Conservation (phyloP, 2,888 invertebrate species). For the Scaptomyza caliginosa region DNA sequence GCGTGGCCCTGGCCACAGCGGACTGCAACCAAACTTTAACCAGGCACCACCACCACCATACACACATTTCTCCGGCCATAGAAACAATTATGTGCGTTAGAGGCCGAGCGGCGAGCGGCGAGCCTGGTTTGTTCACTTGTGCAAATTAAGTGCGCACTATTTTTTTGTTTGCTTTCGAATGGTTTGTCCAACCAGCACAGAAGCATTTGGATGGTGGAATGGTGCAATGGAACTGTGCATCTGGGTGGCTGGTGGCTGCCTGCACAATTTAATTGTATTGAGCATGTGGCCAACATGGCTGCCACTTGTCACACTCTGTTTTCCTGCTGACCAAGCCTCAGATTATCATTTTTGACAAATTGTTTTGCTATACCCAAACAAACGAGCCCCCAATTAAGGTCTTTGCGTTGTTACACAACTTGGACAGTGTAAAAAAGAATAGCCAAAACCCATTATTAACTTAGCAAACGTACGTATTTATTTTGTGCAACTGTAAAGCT, state of each 20-base stretch:
- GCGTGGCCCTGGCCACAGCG: background rate
- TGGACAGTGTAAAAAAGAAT: background rate
- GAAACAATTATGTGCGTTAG: slow-evolving; percentile 78
- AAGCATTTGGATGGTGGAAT: background rate
- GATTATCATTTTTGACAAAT: slow-evolving; percentile 78
- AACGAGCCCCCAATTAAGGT: background rate
- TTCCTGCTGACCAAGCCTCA: slow-evolving; percentile 47
- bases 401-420: background rate
- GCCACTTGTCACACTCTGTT: slow-evolving; percentile 38
- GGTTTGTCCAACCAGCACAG: background rate
- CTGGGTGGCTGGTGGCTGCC: background rate
- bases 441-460: background rate
- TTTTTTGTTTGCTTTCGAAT: slow-evolving; percentile 26
- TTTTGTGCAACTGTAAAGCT: too few relatives aligned
- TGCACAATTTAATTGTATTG: slow-evolving; percentile 66
- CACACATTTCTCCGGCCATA: slow-evolving; percentile 25
- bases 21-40: slow-evolving; percentile 11
- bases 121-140: slow-evolving; percentile 54
- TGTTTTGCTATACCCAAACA: slow-evolving; percentile 46
- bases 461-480: too few relatives aligned
- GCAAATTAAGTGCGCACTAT: slow-evolving; percentile 74
- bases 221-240: background rate
- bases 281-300: slow-evolving; percentile 45
- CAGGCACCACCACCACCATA: slow-evolving; percentile 5
- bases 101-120: slow-evolving; percentile 24